phyloP scores from a whole-genome alignment of 2,113 vertebrate species.

The Peromyscus maniculatus region DNA sequence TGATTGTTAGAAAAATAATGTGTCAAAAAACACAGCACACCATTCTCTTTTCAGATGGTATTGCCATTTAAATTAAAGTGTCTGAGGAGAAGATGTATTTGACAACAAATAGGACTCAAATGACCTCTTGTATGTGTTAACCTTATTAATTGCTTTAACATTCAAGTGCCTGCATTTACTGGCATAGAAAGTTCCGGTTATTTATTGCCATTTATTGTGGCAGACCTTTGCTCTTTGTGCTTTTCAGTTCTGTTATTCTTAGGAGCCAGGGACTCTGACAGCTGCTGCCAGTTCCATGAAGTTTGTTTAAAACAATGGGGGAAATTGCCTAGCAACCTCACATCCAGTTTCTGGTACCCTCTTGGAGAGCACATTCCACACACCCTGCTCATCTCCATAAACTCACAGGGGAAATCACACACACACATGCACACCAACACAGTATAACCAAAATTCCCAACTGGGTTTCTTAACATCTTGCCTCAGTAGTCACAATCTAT shows the following conservation, averaged over 20 bases:
- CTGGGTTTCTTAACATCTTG: neutral
- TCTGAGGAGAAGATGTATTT: conserved; percentile 66
- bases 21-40: conserved; percentile 21
- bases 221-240: conserved; percentile 85
- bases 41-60: conserved; percentile 48
- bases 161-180: conserved; percentile 75
- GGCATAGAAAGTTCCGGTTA: conserved; percentile 64
- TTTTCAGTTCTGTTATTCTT: conserved; percentile 84
- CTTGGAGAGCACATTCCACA: conserved; percentile 85
- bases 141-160: conserved; percentile 81
- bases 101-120: conserved; percentile 72
- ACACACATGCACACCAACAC: neutral
- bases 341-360: conserved; percentile 85
- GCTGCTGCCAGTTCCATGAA: conserved; percentile 84
- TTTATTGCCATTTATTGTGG: conserved; percentile 81
- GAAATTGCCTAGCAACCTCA: conserved; percentile 88
- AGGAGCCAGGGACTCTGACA: conserved; percentile 86
- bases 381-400: conserved; percentile 82
- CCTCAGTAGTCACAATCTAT: neutral
- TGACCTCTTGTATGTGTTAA: conserved; percentile 73
- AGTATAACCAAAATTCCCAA: neutral
- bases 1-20: conserved; percentile 63
- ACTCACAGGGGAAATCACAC: conserved; percentile 59
- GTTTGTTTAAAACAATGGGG: conserved; percentile 89
- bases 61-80: conserved; percentile 67